Evolutionary conservation across 53 echinoderm and acorn worm species (phyloP), one percentile per base, ranked within the genome.

Genomic region (Paracentrotus lividus): DNA sequence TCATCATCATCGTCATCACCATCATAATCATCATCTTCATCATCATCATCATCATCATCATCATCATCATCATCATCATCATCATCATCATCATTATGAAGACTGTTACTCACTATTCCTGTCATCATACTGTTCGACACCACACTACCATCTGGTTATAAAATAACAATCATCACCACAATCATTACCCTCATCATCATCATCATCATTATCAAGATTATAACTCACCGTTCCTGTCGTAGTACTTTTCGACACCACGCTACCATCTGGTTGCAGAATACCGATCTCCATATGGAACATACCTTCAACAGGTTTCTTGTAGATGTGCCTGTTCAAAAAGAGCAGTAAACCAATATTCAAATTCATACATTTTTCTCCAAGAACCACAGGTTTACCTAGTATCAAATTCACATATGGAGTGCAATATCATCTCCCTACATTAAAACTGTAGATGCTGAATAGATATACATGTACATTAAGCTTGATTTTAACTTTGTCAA

Each of bases 251-350:
- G 68, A 49, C 29, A 78, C 88, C 24, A 94, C 90, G 32, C 24
- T 67, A 2, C 94, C 93, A 66, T 92, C 69, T 6, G 58, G 61
- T 12, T 78, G 91, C n/a, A 88, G 54, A 12, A 96, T 78, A 26
- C 96, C 96, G 36, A 96, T 88, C 58, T 64, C 94, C 9, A 95
- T 64, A 59, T 94, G 93, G 67, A 85, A 96, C 7, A 13, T 36
- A 10, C 97, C 97, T 31, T 45, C 60, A 1, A 98, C 97, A 5
- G 96, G 94, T 88, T 98, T 95, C 42, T 95, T 95, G 81, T 96
- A 98, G 4, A 95, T 84, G 76, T 98, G 96, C 54, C 98, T 98
- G 91, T 34, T 32, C 1, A 27, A 4, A 72, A 72, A 0, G 27
- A 64, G 31, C 29, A 31, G 8, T 29, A 64, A 64, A 36, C 14